Conservation (phyloP, 2,888 invertebrate species). For the Drosophila neonasuta region DNA sequence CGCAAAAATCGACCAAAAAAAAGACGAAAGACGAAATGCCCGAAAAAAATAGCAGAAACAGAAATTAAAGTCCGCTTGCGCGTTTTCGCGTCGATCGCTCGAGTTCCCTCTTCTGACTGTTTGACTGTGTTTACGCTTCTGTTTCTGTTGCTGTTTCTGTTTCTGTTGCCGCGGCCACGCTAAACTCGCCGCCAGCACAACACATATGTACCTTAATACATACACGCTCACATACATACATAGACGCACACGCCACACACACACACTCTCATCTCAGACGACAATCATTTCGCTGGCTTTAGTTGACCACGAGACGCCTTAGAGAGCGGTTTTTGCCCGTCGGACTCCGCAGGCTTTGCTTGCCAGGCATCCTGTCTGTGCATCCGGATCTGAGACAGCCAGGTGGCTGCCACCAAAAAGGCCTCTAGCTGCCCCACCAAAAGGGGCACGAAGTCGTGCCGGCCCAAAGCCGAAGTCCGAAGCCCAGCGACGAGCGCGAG, state of each 20-base stretch:
- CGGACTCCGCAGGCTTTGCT: background rate
- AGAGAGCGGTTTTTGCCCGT: constrained; percentile 1
- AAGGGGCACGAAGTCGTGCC: constrained; percentile 4
- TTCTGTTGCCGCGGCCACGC: background rate
- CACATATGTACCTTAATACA: constrained; percentile 2
- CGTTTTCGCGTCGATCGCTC: constrained; percentile 61
- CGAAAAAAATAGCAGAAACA: constrained; percentile 19
- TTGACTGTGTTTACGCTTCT: constrained; percentile 20
- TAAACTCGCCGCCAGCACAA: background rate
- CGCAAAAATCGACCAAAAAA: constrained; percentile 33
- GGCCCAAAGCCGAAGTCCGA: background rate
- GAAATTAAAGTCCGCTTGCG: constrained; percentile 42
- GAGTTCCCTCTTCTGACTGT: constrained; percentile 61
- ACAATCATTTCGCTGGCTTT: background rate
- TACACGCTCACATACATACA: constrained; percentile 1
- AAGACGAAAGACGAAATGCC: constrained; percentile 24
- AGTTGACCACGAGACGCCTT: constrained; percentile 3
- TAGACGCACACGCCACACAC: constrained; percentile 3
- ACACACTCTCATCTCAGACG: background rate
- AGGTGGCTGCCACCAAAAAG: background rate
- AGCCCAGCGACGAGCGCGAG: background rate
- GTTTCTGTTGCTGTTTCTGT: constrained; percentile 1
- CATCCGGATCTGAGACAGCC: background rate
- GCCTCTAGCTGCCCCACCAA: background rate
- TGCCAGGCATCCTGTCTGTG: background rate